phyloP scores from a whole-genome alignment of 2,113 vertebrate genomes.

The Microtus richardsoni region DNA sequence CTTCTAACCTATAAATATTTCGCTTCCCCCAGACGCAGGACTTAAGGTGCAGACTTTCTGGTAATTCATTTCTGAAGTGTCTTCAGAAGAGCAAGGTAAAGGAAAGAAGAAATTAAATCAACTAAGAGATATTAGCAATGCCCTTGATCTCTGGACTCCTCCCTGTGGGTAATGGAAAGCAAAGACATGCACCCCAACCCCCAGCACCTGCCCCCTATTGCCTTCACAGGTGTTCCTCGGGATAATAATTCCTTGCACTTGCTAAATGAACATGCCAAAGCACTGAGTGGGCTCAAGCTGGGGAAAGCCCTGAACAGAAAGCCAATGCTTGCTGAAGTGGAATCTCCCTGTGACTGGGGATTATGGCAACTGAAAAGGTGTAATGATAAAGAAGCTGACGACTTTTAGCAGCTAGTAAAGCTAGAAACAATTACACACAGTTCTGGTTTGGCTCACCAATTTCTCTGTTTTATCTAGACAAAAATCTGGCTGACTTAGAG shows the following conservation, averaged over 20 bases:
- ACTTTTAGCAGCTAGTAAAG: not conserved
- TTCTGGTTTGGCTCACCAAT: not conserved
- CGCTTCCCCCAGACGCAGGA: not conserved
- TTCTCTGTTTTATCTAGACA: not conserved
- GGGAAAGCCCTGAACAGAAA: not conserved
- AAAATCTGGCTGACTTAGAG: not conserved
- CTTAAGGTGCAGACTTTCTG: not conserved
- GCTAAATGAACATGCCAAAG: not conserved
- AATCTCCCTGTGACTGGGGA: not conserved
- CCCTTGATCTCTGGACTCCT: not conserved
- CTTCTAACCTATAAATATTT: not conserved
- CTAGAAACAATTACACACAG: no score
- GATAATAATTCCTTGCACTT: not conserved
- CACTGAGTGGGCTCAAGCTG: not conserved
- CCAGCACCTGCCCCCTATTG: not conserved
- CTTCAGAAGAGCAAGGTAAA: not conserved
- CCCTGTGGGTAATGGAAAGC: not conserved
- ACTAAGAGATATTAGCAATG: rapidly evolving
- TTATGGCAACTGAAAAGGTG: not conserved
- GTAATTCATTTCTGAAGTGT: not conserved
- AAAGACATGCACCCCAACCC: not conserved
- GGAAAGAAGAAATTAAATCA: not conserved
- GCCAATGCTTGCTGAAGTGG: not conserved
- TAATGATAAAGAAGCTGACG: not conserved
- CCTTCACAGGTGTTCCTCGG: not conserved